Base-by-base conservation (phyloP, 1,140 invertebrate genomes). In the Goniozus legneri region DNA sequence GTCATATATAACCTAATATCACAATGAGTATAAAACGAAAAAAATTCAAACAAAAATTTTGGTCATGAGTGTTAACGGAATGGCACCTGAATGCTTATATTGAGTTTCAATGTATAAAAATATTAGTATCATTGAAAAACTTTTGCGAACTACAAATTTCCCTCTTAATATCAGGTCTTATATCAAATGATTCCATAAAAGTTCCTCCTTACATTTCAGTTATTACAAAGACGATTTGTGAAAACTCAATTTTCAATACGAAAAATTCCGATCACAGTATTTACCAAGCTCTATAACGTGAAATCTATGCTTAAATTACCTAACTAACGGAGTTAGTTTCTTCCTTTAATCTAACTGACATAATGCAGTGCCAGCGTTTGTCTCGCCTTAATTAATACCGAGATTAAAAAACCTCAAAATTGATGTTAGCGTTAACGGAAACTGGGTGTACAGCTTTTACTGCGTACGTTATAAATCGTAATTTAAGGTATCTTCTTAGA, bases 1-100 rank as follows among this genome's bases (percentile, higher is more conserved):
- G 52, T 58, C 10, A n/a, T 56, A 43, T 51, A 58, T 74, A 74
- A 71, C 68, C 71, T 74, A 74, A 67, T 75, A 75, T 75, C 72
- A 75, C 70, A 75, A 75, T 69, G 47, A 69, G 55, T 46, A 53
- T 49, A 56, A 55, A 66, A 59, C 68, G 51, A 67, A 61, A 56
- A 60, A 60, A 60, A 44, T 52, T 44, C 7, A 59, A 56, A 52
- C 56, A 60, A 60, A 55, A 58, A 60, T 65, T 71, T 64, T 53
- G 58, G 65, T 61, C 65, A 50, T 48, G 53, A 60, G 56, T 35
- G 55, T n/a, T n/a, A 69, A 69, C 63, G 70, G 71, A 73, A 74
- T 73, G 70, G 68, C 69, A 69, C 68, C 67, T 64, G 50, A 53
- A 49, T 44, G 33, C 10, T 34, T 45, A 44, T 47, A 52, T 61